Evolutionary conservation across 2,888 invertebrate genomes (phyloP), one percentile per base, ranked within the genome.

Genomic region (Calliopum simillimum): DNA sequence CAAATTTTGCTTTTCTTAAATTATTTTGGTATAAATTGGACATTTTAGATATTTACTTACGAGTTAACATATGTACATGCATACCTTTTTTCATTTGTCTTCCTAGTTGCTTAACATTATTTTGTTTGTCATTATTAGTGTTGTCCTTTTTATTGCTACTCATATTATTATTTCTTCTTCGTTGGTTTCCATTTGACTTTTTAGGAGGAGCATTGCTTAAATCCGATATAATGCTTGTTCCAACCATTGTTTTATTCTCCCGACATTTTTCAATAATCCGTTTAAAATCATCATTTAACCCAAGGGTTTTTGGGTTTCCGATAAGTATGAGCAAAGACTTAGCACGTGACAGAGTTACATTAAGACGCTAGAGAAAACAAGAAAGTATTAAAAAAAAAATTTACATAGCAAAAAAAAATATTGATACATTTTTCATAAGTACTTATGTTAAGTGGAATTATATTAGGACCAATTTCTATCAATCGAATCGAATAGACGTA

Each of bases 281-380:
- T 3, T 73, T 77, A 56, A 84, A 81, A 70, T 83, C 79, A 1
- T 61, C 5, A 72, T 86, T 81, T 21, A 76, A 73, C 14, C 83
- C 79, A 2, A 88, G 76, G 5, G 87, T 81, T 16, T 78, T 72
- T 0, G 85, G 84, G 79, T 87, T 85, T 4, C 87, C 87, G 63
- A 91, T 80, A 5, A 91, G 83, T 55, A 91, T 88, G 19, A 91
- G 82, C 19, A 91, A 82, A 3, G 88, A 85, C 80, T 89, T 88
- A 1, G 91, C 89, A 58, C 91, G 83, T 2, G 91, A 91, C 6
- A 91, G 76, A 6, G 90, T 87, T 3, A 91, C 91, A 82, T 91
- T 92, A 78, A 91, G 88, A 62, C 91, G 85, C 85, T 90, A 85
- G 14, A 86, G 76, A 64, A 68, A 25, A 85, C 84, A 78, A 23